Base-by-base conservation (phyloP, 1,140 invertebrate species). In the Coptotermes formosanus region DNA sequence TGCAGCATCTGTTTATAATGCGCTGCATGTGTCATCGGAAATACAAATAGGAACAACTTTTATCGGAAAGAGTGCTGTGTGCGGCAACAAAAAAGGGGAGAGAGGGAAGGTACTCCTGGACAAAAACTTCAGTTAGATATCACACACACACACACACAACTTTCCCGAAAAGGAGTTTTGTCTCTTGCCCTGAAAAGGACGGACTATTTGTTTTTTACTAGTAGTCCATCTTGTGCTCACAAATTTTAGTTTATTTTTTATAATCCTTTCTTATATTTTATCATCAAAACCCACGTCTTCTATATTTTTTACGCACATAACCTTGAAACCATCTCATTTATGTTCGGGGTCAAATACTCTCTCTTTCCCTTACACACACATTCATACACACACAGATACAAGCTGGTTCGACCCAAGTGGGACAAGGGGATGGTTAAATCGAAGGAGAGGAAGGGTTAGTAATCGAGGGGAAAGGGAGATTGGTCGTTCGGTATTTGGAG, bases 191-290 rank as follows among this genome's bases (percentile, higher is more conserved):
- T 64, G 21, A 23, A 64, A 64, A 64, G 59, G 59, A 64, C 25
- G 59, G 25, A 7, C 59, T 19, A 64, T 64, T 64, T 64, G 59
- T 64, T 64, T 64, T 64, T 64, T 64, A 48, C 45, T 48, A 48
- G 45, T 48, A 48, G 14, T 48, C 45, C 19, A 75, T 30, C 25
- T 75, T 75, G 64, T 75, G n/a, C 64, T 75, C n/a, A 75, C 64
- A 30, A 75, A 75, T 75, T 75, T 75, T 14, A 75, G 3, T 75
- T 69, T 69, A n/a, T 69, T 69, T 75, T 75, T 75, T 75, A n/a
- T 75, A 75, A 75, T 75, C 25, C 64, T 75, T n/a, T 75, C 64
- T 30, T 30, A 75, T 75, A 75, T 75, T 75, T 75, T 75, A 75
- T 75, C 64, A 75, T 75, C 64, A 75, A 75, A 75, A 75, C 64